Base-by-base conservation (phyloP, 2,888 invertebrate genomes). In the Cyclophora albipunctata region DNA sequence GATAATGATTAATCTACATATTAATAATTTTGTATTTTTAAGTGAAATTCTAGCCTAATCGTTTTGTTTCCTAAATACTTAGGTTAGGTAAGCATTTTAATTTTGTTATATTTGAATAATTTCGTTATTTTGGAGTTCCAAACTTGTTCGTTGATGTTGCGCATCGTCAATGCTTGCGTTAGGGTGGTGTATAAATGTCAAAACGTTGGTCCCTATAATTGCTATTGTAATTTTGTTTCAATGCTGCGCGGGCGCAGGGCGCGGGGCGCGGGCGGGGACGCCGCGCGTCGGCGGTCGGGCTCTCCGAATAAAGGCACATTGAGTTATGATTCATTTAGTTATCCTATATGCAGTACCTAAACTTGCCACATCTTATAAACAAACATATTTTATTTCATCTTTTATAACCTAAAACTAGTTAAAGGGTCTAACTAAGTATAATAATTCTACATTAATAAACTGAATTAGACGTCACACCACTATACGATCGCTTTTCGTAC, bases 141-240 rank as follows among this genome's bases (percentile, higher is more conserved):
- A 20, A 69, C 62, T 54, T 56, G 64, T 81, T 80, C 71, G 71
- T 78, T 78, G 77, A 79, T 72, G 67, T 71, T 74, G 73, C 77
- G 75, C 69, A 70, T 67, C 66, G 72, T 66, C 69, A 63, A 63
- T 71, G 68, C 66, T 72, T 73, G 75, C 76, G 72, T 71, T 74
- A 69, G 73, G 75, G 75, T 78, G 74, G 69, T 83, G 81, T 83
- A 87, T 87, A 87, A 83, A 87, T 85, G 75, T 86, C 85, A 86
- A 88, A 87, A 87, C 81, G 75, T 88, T 87, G 87, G 87, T 88
- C 88, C 88, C 88, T 84, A 85, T 81, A 77, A 81, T 87, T 85
- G 81, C 84, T 86, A 87, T 87, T 84, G 85, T 81, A 79, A 73
- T 71, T 68, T 66, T 61, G 67, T 76, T 74, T 76, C 67, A 70